Percentiles rank a stretch among this genome's conserved stretches.
phyloP scores from a whole-genome alignment of 2,797 vertebrate species.

The Echiichthys vipera region DNA sequence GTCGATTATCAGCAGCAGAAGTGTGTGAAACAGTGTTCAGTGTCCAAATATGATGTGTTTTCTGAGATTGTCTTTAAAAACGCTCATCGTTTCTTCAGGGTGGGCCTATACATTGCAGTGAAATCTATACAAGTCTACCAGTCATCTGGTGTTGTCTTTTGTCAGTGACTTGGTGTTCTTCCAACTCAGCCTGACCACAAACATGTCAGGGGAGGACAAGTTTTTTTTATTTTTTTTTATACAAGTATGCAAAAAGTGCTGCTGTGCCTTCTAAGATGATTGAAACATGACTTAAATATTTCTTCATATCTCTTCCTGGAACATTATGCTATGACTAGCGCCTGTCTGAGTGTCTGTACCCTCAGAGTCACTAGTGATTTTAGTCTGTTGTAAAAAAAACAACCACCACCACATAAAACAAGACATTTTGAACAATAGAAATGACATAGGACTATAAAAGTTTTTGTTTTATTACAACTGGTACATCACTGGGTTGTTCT shows the following conservation, averaged over 20 bases:
- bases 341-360: not conserved
- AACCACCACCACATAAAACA: not conserved
- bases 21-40: not conserved
- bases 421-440: not conserved
- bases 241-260: constrained; percentile 6
- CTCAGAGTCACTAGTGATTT: not conserved
- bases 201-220: constrained; percentile 13
- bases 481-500: not conserved
- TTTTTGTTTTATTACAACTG: not conserved
- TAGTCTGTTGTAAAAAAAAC: not conserved
- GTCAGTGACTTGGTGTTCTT: constrained; percentile 23
- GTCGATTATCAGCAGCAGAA: not conserved
- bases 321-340: not conserved
- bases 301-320: constrained; percentile 17
- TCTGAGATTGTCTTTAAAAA: not conserved
- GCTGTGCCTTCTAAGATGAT: not conserved
- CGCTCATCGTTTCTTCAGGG: not conserved
- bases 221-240: not conserved
- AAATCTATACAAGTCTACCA: not conserved
- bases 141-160: constrained; percentile 14
- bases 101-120: not conserved
- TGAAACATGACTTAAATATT: too few species aligned
- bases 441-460: not conserved
- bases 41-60: not conserved
- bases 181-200: constrained; percentile 23